Evolutionary conservation across 1,140 invertebrate genomes (phyloP), one percentile per base, ranked within the genome.

Genomic region (Trichomalopsis sarcophagae): DNA sequence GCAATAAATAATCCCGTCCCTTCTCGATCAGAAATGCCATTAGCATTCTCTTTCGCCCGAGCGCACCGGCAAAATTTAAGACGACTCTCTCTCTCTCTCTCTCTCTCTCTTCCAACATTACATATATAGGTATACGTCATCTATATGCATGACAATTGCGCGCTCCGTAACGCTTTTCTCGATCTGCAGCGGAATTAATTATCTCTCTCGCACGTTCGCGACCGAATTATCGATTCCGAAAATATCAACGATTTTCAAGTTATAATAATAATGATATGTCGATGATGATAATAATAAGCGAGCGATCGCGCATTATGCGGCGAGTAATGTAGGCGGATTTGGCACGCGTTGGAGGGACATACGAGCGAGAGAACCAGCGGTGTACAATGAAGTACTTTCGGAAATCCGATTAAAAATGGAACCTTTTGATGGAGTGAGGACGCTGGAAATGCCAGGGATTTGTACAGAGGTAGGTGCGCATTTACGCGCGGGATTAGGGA

Each of bases 161-260:
- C 27, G 68, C 27, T 71, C 68, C 30, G 68, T 62, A n/a, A 71
- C 11, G 23, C 68, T 71, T 71, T 71, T 33, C 68, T 30, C 68
- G 1, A 11, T 33, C 14, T 1, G 13, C 17, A 71, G 14, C 13
- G 27, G 23, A 81, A 81, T 81, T 81, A 81, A 81, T 50, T 47
- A 81, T 71, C 79, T 11, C 44, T 50, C 44, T 11, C 44, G 40
- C n/a, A 17, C 33, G 36, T 21, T 14, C n/a, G 76, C 47, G 36
- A 2, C 62, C 30, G 40, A 68, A 80, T 79, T 79, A 79, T 79
- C 62, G 68, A n/a, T 80, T 69, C 21, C 21, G 17, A 2, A 23
- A 69, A 80, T 80, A 69, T 44, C 33, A 1, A 80, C 62, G 78
- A 80, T 80, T 80, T 80, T 69, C 62, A 44, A 79, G 36, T 62